Conservation (phyloP, 2,797 vertebrate genomes). For the Nothura maculosa region DNA sequence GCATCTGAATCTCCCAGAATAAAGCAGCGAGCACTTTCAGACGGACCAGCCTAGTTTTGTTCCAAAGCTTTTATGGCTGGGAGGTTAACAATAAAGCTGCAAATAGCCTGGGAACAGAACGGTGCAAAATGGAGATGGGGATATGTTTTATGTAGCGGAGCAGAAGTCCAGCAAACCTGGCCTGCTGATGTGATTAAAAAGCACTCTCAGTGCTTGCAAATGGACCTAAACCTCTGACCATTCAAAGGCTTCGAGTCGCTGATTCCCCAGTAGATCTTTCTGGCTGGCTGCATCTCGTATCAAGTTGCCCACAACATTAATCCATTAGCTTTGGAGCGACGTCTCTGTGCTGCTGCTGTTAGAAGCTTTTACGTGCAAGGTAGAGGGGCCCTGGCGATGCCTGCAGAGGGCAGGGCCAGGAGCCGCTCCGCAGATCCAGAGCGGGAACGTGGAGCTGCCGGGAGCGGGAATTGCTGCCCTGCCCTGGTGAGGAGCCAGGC, state of each 20-base stretch:
- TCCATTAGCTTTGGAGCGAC: not conserved
- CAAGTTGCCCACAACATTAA: not conserved
- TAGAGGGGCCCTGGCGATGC: rapidly evolving
- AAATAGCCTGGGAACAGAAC: not conserved
- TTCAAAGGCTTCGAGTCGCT: not conserved
- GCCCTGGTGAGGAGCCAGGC: rapidly evolving
- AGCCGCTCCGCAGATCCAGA: not conserved
- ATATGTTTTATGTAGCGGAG: not conserved
- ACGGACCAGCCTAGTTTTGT: not conserved
- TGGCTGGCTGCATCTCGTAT: not conserved
- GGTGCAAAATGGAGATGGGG: not conserved
- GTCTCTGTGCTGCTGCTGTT: not conserved
- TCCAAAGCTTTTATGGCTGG: not conserved
- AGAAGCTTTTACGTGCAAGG: not conserved
- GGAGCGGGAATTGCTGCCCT: not conserved
- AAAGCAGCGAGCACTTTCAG: not conserved
- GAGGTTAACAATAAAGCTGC: not conserved
- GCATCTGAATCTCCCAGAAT: not conserved
- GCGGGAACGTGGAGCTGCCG: not conserved
- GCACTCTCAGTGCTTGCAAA: slow-evolving; percentile 10
- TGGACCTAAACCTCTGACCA: not conserved
- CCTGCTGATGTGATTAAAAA: slow-evolving; percentile 7
- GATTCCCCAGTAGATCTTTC: not conserved
- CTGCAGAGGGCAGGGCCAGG: not conserved
- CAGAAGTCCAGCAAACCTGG: not conserved